These are phyloP conservation scores for Leptodactylus fuscus DNA, from an alignment of 2,113 vertebrate species.

Conservation along the genomic window DNA sequence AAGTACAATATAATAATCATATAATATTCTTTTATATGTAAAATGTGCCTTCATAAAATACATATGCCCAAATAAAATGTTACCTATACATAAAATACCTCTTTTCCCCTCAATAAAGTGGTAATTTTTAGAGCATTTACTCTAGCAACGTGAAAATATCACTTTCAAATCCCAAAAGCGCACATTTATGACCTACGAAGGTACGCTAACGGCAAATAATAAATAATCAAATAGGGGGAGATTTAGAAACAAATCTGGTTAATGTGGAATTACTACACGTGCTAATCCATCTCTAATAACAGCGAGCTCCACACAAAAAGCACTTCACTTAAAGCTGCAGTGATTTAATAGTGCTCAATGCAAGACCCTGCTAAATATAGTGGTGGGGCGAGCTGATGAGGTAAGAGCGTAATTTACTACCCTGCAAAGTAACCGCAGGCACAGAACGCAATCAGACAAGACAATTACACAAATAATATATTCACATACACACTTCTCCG, in stretches of 20 bases:
- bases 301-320: slow-evolving; percentile 19
- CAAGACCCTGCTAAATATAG: slow-evolving; percentile 43
- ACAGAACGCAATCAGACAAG: slow-evolving; percentile 50
- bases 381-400: slow-evolving; percentile 37
- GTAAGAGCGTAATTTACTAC: slow-evolving; percentile 53
- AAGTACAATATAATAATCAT: not conserved
- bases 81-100: not conserved
- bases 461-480: slow-evolving; percentile 58
- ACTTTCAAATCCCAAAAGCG: not conserved
- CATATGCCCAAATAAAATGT: not conserved
- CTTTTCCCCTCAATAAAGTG: slow-evolving; percentile 17
- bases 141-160: not conserved
- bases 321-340: slow-evolving; percentile 33
- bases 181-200: slow-evolving; percentile 5
- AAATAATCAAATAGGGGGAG: slow-evolving; percentile 30
- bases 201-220: slow-evolving; percentile 34
- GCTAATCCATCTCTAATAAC: slow-evolving; percentile 41
- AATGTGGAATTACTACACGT: slow-evolving; percentile 37
- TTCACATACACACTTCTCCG: slow-evolving; percentile 50
- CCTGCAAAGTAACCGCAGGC: slow-evolving; percentile 42
- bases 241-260: slow-evolving; percentile 49
- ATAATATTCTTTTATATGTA: not conserved
- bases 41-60: not conserved
- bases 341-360: slow-evolving; percentile 38
- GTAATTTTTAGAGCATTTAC: not conserved